Percentiles rank a stretch among this genome's conserved stretches.
These are phyloP conservation scores for Brachynemurus nebulosus DNA, from an alignment of 2,888 invertebrate species.

Conservation along the genomic window DNA sequence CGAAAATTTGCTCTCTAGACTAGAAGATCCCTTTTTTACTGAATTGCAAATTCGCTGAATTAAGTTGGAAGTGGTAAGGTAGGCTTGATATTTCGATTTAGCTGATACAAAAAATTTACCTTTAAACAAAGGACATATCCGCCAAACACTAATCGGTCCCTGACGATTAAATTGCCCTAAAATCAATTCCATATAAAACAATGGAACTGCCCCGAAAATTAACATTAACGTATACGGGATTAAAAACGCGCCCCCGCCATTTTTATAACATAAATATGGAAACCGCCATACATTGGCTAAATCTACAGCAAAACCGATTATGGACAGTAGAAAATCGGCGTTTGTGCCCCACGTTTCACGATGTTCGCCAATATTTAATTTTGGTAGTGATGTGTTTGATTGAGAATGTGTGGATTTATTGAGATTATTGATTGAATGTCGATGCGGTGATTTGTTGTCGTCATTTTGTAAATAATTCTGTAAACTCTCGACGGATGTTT, in stretches of 20 bases:
- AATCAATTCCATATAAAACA: conserved; percentile 68
- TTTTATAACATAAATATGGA: conserved; percentile 64
- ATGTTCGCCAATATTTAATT: conserved; percentile 33
- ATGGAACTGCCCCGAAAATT: conserved; percentile 58
- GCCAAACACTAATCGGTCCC: conserved; percentile 69
- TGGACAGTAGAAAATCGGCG: conserved; percentile 66
- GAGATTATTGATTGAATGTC: conserved; percentile 17
- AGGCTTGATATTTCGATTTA: background rate
- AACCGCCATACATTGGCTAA: conserved; percentile 79
- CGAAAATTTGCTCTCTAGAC: too few species aligned
- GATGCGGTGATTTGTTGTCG: background rate
- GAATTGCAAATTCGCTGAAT: too few species aligned
- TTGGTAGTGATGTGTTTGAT: conserved; percentile 17
- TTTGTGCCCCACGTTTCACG: conserved; percentile 72
- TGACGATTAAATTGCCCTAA: conserved; percentile 64
- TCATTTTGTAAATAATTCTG: background rate
- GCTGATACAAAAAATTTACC: conserved; percentile 37
- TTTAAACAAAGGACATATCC: conserved; percentile 70
- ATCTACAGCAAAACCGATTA: conserved; percentile 76
- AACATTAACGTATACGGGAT: conserved; percentile 64
- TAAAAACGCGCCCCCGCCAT: conserved; percentile 65
- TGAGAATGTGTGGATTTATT: conserved; percentile 29
- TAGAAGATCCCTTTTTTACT: too few species aligned
- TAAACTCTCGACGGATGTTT: background rate
- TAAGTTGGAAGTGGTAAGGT: too few species aligned